Evolutionary conservation across 2,888 invertebrate genomes (phyloP), one percentile per base, ranked within the genome.

Genomic region (Schrankia costaestrigalis): DNA sequence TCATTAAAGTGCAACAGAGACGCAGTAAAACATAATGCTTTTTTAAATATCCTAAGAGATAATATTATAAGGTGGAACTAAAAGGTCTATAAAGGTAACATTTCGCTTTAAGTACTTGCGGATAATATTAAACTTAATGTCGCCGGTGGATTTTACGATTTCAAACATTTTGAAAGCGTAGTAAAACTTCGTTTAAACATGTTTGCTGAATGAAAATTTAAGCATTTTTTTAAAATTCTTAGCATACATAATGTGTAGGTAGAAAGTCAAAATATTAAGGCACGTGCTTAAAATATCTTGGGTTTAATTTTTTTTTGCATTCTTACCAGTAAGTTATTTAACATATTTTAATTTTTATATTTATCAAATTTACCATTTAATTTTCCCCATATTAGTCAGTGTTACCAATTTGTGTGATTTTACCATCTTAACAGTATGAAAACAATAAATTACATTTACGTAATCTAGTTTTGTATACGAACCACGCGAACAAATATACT

Each of bases 101-200:
- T 46, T 35, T 47, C 26, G 33, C 38, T 39, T 48, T 56, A 53
- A 49, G 31, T 42, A 48, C 47, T 44, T 59, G 57, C 47, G 50
- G 52, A 56, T 63, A 52, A 59, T 58, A 66, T 59, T 67, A 62
- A 63, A 54, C 41, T 43, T 35, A 43, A 53, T 56, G 62, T 48
- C 56, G 49, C 55, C 56, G 58, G 56, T 51, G 58, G 56, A 55
- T 62, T 67, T 66, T 59, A 73, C 53, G 61, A 34, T 56, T 50
- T 54, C 48, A 57, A 21, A 54, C 61, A 53, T 49, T 60, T 65
- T 57, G 41, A 61, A 56, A 55, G 48, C 45, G 52, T 46, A 63
- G 52, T 71, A 55, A 66, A 70, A 65, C 50, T 62, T 59, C 53
- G 63, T 47, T 53, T 49, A 51, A 64, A 55, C 47, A 41, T 29